A percentile compares a stretch with the other conserved stretches of the same genome.
Evolutionary conservation across 2,797 vertebrate genomes (phyloP).

Genomic region (Ctenopoma kingsleyae): DNA sequence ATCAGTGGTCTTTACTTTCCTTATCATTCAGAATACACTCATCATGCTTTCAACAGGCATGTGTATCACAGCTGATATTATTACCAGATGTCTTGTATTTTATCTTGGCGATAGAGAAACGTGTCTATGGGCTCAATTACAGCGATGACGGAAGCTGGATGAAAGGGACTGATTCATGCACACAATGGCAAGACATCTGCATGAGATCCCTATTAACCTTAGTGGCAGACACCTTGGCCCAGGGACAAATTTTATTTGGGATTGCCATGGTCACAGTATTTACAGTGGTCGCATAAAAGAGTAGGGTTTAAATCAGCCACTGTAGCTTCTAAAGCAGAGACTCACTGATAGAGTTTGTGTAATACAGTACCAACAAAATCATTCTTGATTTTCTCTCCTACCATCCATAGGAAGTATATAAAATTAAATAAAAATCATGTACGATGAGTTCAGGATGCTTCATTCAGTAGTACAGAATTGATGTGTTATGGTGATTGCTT

Average conservation of each 20-base stretch:
- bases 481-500: constrained; percentile 5
- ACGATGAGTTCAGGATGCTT: constrained; percentile 13
- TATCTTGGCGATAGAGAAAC: constrained; percentile 74
- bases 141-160: constrained; percentile 80
- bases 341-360: constrained; percentile 4
- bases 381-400: constrained; percentile 10
- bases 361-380: constrained; percentile 9
- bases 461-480: neutral
- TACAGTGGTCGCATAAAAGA: constrained; percentile 49
- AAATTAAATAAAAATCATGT: constrained; percentile 3
- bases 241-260: constrained; percentile 72
- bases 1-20: constrained; percentile 71
- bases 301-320: constrained; percentile 19
- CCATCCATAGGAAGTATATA: neutral
- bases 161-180: constrained; percentile 78
- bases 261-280: constrained; percentile 68
- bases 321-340: constrained; percentile 21
- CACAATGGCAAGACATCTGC: constrained; percentile 83
- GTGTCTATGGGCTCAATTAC: constrained; percentile 81
- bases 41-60: constrained; percentile 76
- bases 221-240: constrained; percentile 67
- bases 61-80: constrained; percentile 79
- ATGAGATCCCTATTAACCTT: constrained; percentile 81
- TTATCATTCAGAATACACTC: constrained; percentile 77
- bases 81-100: constrained; percentile 85